These are phyloP conservation scores for Leucosticte australis DNA, from an alignment of 2,113 vertebrate species.

Conservation along the genomic window DNA sequence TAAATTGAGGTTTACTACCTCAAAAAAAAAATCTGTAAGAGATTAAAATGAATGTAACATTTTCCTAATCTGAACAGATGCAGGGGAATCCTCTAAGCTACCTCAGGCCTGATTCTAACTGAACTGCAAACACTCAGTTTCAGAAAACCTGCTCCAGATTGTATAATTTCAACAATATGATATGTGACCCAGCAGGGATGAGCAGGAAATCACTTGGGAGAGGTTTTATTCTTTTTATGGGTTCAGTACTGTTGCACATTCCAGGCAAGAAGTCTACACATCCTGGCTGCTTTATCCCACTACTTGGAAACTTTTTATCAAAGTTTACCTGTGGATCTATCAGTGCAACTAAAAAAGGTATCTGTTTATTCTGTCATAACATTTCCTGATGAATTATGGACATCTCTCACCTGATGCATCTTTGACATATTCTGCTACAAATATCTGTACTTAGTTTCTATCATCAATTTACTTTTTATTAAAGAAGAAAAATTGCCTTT, in stretches of 20 bases:
- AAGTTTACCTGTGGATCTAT: background rate
- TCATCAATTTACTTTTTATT: background rate
- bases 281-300: background rate
- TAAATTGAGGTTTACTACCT: background rate
- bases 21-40: background rate
- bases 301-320: background rate
- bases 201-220: background rate
- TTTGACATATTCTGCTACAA: background rate
- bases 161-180: background rate
- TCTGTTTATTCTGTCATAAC: background rate
- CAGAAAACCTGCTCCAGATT: background rate
- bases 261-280: background rate
- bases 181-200: background rate
- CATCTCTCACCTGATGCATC: background rate
- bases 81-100: background rate
- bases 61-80: background rate
- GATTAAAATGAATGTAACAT: background rate
- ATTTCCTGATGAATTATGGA: background rate
- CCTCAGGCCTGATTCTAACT: background rate
- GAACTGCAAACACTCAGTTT: background rate
- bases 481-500: background rate
- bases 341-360: background rate
- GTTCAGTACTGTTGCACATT: rapidly evolving
- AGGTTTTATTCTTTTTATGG: background rate
- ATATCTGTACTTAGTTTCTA: background rate